Evolutionary conservation across 2,797 vertebrate genomes (phyloP), one percentile per base, ranked within the genome.

Genomic region (Eupleurogrammus muticus): DNA sequence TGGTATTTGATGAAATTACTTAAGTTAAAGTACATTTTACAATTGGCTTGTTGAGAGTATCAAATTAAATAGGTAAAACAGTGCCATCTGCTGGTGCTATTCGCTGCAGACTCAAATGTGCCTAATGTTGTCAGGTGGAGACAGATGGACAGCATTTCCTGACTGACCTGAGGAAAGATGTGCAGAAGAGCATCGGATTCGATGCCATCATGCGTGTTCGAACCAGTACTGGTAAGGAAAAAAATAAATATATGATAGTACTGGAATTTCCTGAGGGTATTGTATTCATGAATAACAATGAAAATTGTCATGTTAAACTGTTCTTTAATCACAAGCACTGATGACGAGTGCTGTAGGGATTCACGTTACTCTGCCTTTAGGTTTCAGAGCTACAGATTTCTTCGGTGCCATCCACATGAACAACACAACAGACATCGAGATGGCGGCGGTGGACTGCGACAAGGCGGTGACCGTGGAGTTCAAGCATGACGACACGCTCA

Each of bases 171-270:
- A 94, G 95, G 80, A 96, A 91, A 68, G 95, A 97, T 3, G 78
- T 99, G 36, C 92, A 92, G 77, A 99, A 98, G 86, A 91, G 81
- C 70, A 93, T 95, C 1, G 97, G 96, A 23, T 99, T 99, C 58
- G 98, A 99, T 66, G 97, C 95, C 16, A 94, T 98, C 23, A 99
- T 99, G 97, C 95, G 98, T 7, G 95, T 99, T 57, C 95, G 97
- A 17, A 98, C 97, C 72, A 99, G 97, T 70, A 99, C 97, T 94
- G 98, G 98, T 99, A 88, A 73, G 44, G 11, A 38, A 24, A 7
- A 12, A 20, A 47, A 19, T 3, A 47, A n/a, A 4, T 47, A 47
- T 9, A 16, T n/a, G n/a, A n/a, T n/a, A n/a, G n/a, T n/a, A n/a
- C n/a, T n/a, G n/a, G n/a, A n/a, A n/a, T n/a, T n/a, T n/a, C n/a